Evolutionary conservation across 2,888 invertebrate species (phyloP).

Genomic region (Papilio elwesi): DNA sequence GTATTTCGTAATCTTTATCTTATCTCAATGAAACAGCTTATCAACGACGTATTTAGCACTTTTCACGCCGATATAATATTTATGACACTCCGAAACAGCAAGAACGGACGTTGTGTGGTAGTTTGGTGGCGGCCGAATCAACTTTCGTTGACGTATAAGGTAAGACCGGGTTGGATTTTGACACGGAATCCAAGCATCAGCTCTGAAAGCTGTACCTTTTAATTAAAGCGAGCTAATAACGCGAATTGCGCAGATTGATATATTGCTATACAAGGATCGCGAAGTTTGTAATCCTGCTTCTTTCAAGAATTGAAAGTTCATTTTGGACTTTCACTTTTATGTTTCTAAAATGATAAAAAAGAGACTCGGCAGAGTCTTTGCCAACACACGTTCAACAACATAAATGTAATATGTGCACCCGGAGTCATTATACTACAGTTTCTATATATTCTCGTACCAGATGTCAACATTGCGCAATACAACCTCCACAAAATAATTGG

Average conservation of each 20-base stretch:
- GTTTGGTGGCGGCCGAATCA: conserved; percentile 61
- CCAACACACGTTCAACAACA: too few species aligned
- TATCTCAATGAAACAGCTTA: conserved; percentile 28
- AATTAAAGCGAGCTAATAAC: conserved; percentile 58
- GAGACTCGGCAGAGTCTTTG: too few species aligned
- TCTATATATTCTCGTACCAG: too few species aligned
- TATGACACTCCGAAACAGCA: conserved; percentile 45
- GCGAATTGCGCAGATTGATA: conserved; percentile 43
- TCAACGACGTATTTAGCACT: conserved; percentile 25
- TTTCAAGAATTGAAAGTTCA: too few species aligned
- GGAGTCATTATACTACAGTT: too few species aligned
- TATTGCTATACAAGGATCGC: conserved; percentile 46
- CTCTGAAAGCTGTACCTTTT: conserved; percentile 43
- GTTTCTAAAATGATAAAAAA: too few species aligned
- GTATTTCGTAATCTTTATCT: conserved; percentile 4
- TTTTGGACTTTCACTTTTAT: too few species aligned
- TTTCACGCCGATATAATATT: conserved; percentile 31
- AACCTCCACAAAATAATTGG: too few species aligned
- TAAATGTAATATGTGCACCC: too few species aligned
- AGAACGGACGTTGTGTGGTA: conserved; percentile 61
- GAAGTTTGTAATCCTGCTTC: conserved; percentile 12
- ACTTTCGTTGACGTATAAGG: conserved; percentile 78
- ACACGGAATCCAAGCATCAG: conserved; percentile 53
- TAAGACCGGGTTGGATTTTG: conserved; percentile 57
- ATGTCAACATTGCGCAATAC: too few species aligned